Base-by-base conservation (phyloP, 2,888 invertebrate genomes). In the Drosophila affinis region DNA sequence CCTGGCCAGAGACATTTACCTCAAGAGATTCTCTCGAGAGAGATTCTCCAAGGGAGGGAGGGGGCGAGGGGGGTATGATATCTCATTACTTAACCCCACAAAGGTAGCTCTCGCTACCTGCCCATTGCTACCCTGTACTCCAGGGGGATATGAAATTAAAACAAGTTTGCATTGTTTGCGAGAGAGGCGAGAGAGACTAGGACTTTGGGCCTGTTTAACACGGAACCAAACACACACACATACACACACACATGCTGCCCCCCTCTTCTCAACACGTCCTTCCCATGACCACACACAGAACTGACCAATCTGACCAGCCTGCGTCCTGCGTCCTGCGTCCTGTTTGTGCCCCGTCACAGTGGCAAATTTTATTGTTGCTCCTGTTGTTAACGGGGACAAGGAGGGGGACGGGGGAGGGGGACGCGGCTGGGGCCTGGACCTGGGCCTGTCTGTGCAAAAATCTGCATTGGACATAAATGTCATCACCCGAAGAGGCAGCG, bases 391-490 rank as follows among this genome's bases (percentile, higher is more conserved):
- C 21, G 21, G 21, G 21, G 21, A 21, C 21, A 3, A 21, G 17
- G 55, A 17, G 21, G 34, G 17, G 17, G 12, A 17, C 29, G 21
- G 34, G 17, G 17, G 12, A 17, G 9, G 7, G 9, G 29, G 29
- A 29, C 7, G 29, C 9, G 29, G 1, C 2, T 7, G 9, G 14
- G 12, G 17, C 52, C 5, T 10, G 24, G 21, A 29, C 2, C 2
- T 2, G 29, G 29, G 9, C 9, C 29, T 81, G 79, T 39, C 57
- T 58, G 45, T 61, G 74, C 76, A 79, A 88, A 85, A 87, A 85
- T 85, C 85, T 85, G 85, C 85, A 88, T 87, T 81, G 85, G 89
- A 85, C 89, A 87, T 85, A 85, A 88, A 85, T 87, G 85, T 88
- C 85, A 87, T 88, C 85, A 85, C 89, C 79, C 87, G 75, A 60